These are phyloP conservation scores for Caloenas nicobarica DNA, from an alignment of 2,113 vertebrate species.

Conservation along the genomic window DNA sequence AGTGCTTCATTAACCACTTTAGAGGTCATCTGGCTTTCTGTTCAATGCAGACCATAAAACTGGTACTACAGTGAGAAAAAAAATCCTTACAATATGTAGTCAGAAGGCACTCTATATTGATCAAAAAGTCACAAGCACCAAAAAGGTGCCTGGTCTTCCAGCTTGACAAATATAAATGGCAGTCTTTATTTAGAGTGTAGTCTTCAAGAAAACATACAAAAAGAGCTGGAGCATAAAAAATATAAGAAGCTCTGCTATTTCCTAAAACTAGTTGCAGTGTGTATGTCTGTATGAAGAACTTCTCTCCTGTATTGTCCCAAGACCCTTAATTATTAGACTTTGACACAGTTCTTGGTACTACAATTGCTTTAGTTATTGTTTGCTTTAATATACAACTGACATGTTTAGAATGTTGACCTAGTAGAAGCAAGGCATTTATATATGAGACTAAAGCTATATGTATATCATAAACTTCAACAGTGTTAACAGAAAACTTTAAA, in stretches of 20 bases:
- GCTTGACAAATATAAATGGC: background rate
- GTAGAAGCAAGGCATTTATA: background rate
- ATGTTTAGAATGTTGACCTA: background rate
- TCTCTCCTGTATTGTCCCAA: background rate
- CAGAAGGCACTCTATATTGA: background rate
- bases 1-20: background rate
- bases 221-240: background rate
- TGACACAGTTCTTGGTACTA: rapidly evolving
- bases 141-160: rapidly evolving
- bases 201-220: background rate
- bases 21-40: background rate
- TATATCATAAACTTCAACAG: background rate
- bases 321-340: background rate
- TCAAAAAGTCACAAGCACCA: background rate
- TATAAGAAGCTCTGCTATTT: background rate
- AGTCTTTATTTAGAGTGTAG: background rate
- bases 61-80: background rate
- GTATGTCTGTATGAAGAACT: background rate
- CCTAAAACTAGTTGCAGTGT: background rate
- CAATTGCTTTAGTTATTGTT: background rate
- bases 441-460: background rate
- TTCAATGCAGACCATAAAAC: background rate
- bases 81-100: background rate
- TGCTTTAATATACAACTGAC: background rate
- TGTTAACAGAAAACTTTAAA: background rate